Base-by-base conservation (phyloP, 2,797 vertebrate species). In the Cyprinella venusta region DNA sequence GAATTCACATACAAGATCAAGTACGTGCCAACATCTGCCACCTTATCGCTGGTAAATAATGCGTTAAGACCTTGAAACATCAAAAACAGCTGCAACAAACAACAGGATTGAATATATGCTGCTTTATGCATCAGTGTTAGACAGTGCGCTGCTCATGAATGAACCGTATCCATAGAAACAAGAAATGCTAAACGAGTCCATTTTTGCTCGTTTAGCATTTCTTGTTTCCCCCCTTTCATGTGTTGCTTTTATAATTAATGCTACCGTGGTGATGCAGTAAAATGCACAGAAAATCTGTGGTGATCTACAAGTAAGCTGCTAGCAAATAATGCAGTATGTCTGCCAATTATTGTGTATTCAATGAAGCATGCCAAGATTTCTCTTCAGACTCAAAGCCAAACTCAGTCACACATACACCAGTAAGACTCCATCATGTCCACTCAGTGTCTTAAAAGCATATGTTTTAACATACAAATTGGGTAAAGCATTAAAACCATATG, bases 161-260 rank as follows among this genome's bases (percentile, higher is more conserved):
- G 45, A 85, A 80, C 54, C 21, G 80, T 82, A 71, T 82, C 86
- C 86, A 87, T 85, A 83, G 86, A 87, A 85, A 87, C 86, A 80
- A 71, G 79, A 82, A 74, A 84, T 77, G 85, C 81, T 59, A 56
- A 74, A 75, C 33, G 2, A 67, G 71, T 18, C 48, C 24, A 65
- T 54, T 68, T 56, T 40, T 36, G 45, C 38, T 42, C 36, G 61
- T 63, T 63, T 63, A 63, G 61, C 61, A 63, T 63, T 63, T 63
- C 26, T 63, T 18, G 61, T 63, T 30, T 30, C 42, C 42, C 33
- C 21, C 5, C 52, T 64, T 64, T 63, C 38, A 61, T 64, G 67
- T 24, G 30, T 21, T 50, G 24, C 38, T 75, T 65, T 45, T 65
- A 76, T 68, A 68, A 82, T 76, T 33, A 68, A 68, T 45, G 81